Conservation (phyloP, 2,888 invertebrate genomes). For the Heteropelma amictum region DNA sequence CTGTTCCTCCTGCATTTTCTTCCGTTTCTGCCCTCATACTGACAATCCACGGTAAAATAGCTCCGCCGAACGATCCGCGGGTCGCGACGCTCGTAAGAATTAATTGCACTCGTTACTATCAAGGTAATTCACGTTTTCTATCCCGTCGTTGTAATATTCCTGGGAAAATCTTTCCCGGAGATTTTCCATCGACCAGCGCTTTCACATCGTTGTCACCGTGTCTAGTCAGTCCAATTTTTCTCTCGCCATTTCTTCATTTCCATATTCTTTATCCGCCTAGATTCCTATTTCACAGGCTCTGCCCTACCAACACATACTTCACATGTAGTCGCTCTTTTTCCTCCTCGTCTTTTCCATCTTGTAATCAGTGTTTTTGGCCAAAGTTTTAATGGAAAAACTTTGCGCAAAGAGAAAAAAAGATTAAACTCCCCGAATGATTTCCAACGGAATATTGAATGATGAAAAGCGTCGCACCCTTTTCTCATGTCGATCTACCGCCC, state of each 20-base stretch:
- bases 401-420: no score
- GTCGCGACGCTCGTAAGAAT: conserved; percentile 44
- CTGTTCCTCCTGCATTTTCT: no score
- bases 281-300: no score
- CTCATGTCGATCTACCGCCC: no score
- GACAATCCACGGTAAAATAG: conserved; percentile 36
- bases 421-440: no score
- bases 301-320: no score
- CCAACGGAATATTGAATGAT: no score
- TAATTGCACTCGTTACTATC: conserved; percentile 48
- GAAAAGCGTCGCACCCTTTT: no score
- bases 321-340: neutral
- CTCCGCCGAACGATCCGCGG: neutral
- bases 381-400: no score
- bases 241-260: neutral
- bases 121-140: conserved; percentile 31
- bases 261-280: no score
- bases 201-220: neutral
- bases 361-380: no score
- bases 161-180: neutral
- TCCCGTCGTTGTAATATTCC: conserved; percentile 18
- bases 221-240: neutral
- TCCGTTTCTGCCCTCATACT: conserved; percentile 17
- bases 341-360: neutral
- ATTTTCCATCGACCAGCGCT: neutral